Evolutionary conservation across 2,113 vertebrate genomes (phyloP), one percentile per base, ranked within the genome.

Genomic region (Tylochromis polylepis): DNA sequence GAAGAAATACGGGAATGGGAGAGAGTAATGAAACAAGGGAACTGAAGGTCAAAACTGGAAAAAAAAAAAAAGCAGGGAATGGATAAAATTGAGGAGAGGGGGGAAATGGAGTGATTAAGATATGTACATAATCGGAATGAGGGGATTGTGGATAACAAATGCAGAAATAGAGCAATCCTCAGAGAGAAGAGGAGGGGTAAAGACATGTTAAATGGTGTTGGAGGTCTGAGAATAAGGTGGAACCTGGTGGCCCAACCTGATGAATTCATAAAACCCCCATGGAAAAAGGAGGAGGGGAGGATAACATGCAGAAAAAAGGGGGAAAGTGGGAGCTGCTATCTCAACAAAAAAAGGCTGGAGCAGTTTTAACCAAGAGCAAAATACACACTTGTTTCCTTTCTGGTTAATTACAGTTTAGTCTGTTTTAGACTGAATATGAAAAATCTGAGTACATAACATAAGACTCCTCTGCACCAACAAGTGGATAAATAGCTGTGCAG

Each of bases 21-120:
- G 56, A 91, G 83, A 89, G 75, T 86, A 88, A 91, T 93, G 88
- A 89, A 94, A 67, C 57, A 58, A 81, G 65, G 79, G 59, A 87
- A 38, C 51, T 94, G 92, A 95, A 95, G 92, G 93, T 95, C 92
- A 94, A 81, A 88, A n/a, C 24, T 83, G 62, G 62, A 83, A 22
- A 67, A 65, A 49, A 56, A 84, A 58, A 88, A 81, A 38, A 75
- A 82, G n/a, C 27, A 18, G 31, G 70, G 43, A 60, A 77, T 70
- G 29, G 82, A 85, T 87, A 70, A 67, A 91, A 86, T 43, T 2
- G 31, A 79, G 60, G 59, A 79, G 34, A 85, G 72, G 46, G 46
- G 87, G 84, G 41, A 85, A 88, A 87, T 31, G 49, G 77, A 38
- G 20, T 36, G 88, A 93, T 94, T 92, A 89, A 93, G 86, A 89